Base-by-base conservation (phyloP, 2,888 invertebrate genomes). In the Limnephilus lunatus region DNA sequence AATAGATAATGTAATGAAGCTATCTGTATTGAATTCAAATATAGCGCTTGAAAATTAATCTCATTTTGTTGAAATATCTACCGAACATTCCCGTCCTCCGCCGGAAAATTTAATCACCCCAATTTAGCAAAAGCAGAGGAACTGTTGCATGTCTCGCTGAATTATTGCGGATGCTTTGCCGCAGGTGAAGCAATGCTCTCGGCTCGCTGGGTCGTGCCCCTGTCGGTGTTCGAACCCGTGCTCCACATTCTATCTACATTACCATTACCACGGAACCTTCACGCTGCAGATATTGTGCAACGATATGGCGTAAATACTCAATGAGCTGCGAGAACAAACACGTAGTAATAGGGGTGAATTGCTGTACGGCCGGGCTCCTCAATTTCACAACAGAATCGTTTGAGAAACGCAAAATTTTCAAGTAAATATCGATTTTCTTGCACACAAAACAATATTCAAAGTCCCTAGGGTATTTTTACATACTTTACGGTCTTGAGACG, bases 281-380 rank as follows among this genome's bases (percentile, higher is more conserved):
- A 32, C 15, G 83, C 35, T 32, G 83, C 32, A 83, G 32, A 32
- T 30, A 32, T 83, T 31, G 35, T 83, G 83, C 35, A 83, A 83
- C 83, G 83, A 35, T 35, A 31, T 32, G 83, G 32, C 83, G 35
- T 3, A 83, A 83, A 83, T 68, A 68, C 25, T 68, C 19, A 25
- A 83, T 83, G 35, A 15, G 7, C 32, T 35, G 83, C 83, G 83
- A 83, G 83, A 83, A 83, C 83, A 32, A 83, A 83, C 7, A 32
- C 83, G 35, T 35, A 32, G 44, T n/a, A 35, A 83, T 12, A 83
- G 31, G 35, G 53, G 25, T 68, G 53, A 68, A 68, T 68, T 68
- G 53, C 53, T 68, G 0, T 15, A 68, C 53, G 53, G 19, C 14
- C 25, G 25, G 53, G 53, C 53, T 68, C 19, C 53, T 68, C 15